Conservation (phyloP, 1,140 invertebrate genomes). For the Pseudachorutes palmiensis region DNA sequence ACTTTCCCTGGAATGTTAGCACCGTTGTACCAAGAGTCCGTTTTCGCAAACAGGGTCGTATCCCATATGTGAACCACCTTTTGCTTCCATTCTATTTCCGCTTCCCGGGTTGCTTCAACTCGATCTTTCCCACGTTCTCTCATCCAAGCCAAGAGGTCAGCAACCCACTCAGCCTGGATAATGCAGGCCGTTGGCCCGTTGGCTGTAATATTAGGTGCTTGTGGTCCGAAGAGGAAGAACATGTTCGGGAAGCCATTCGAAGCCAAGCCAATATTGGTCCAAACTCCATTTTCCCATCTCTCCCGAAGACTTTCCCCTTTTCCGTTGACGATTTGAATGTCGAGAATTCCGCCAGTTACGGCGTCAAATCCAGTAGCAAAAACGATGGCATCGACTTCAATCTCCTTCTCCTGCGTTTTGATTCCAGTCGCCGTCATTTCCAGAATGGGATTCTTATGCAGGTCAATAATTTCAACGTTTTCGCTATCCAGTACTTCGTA, state of each 20-base stretch:
- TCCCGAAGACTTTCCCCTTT: not conserved
- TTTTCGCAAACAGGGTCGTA: not conserved
- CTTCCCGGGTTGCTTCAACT: not conserved
- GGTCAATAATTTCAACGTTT: conserved; percentile 19
- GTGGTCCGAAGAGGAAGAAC: conserved; percentile 12
- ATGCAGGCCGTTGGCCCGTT: not conserved
- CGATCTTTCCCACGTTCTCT: not conserved
- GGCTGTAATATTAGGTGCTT: not conserved
- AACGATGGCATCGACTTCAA: conserved; percentile 1
- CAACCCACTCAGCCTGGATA: not conserved
- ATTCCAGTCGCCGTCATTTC: conserved; percentile 8
- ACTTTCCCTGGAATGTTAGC: conserved; percentile 14
- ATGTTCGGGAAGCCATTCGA: too few relatives aligned
- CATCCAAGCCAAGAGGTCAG: not conserved
- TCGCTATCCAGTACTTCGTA: conserved; percentile 17
- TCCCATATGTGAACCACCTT: not conserved
- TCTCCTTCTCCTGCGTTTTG: conserved; percentile 1
- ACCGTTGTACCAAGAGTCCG: conserved; percentile 11
- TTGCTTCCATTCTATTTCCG: not conserved
- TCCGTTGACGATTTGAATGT: conserved; percentile 7
- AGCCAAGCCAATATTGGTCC: too few relatives aligned
- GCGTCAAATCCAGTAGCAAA: conserved; percentile 15
- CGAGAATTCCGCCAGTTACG: conserved; percentile 9
- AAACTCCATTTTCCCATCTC: not conserved
- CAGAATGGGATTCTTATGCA: conserved; percentile 15